Conservation (phyloP, 2,888 invertebrate genomes). For the Drosophila ezoana region DNA sequence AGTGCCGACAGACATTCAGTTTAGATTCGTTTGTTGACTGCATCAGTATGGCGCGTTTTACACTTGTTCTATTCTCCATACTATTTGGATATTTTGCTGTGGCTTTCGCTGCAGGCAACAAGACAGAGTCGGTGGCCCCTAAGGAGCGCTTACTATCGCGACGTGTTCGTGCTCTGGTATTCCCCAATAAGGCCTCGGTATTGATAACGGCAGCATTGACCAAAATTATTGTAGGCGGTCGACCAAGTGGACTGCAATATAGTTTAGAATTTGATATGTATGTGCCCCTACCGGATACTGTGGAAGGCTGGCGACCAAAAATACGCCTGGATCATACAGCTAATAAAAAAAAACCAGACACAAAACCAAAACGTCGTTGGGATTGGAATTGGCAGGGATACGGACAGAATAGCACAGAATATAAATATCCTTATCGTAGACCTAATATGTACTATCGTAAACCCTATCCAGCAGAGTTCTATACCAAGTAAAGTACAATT, state of each 20-base stretch:
- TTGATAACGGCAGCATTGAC: constrained; percentile 68
- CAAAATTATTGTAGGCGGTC: constrained; percentile 68
- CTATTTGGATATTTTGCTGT: constrained; percentile 1
- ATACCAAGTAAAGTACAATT: constrained; percentile 17
- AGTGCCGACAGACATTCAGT: constrained; percentile 24
- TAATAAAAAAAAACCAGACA: neutral
- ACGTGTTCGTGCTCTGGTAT: constrained; percentile 65
- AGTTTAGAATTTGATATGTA: constrained; percentile 76
- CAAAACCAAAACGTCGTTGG: constrained; percentile 36
- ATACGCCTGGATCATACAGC: constrained; percentile 28
- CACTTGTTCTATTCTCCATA: neutral
- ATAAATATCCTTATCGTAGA: neutral
- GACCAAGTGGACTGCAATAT: constrained; percentile 69
- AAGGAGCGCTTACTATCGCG: constrained; percentile 54
- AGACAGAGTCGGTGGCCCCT: constrained; percentile 2
- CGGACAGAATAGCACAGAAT: neutral
- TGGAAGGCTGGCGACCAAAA: constrained; percentile 74
- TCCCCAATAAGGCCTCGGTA: constrained; percentile 66
- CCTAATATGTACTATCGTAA: constrained; percentile 4
- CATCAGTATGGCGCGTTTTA: constrained; percentile 14
- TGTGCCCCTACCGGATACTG: constrained; percentile 70
- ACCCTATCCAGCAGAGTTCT: constrained; percentile 2
- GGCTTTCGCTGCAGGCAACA: constrained; percentile 4
- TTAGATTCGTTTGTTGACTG: constrained; percentile 8
- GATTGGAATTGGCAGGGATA: constrained; percentile 27